These are phyloP conservation scores for Phrynosoma platyrhinos DNA, from an alignment of 2,113 vertebrate species.

Conservation along the genomic window DNA sequence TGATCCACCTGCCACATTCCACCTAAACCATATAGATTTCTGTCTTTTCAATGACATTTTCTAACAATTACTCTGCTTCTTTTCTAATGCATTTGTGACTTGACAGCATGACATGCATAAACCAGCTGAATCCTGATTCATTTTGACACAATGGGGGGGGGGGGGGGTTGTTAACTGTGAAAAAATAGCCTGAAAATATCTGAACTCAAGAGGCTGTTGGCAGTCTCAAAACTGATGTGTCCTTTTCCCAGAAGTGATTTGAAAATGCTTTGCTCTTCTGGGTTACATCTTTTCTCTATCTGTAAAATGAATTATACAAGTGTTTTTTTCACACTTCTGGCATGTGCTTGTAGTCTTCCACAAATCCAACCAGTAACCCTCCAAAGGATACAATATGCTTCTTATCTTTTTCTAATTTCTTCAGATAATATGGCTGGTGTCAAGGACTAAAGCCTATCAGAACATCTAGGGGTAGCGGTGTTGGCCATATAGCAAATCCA, in stretches of 20 bases:
- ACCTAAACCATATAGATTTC: background rate
- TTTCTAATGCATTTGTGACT: slow-evolving; percentile 26
- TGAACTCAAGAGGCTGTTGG: slow-evolving; percentile 6
- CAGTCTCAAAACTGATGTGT: background rate
- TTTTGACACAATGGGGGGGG: slow-evolving; percentile 37
- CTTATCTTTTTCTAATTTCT: background rate
- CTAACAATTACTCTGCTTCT: background rate
- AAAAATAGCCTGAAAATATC: background rate
- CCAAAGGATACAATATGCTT: background rate
- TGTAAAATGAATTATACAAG: slow-evolving; percentile 16
- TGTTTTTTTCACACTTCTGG: slow-evolving; percentile 4
- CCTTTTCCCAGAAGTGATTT: slow-evolving; percentile 17
- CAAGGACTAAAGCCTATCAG: background rate
- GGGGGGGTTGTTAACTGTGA: background rate
- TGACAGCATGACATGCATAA: background rate
- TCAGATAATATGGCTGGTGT: background rate
- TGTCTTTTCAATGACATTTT: background rate
- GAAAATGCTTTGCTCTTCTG: slow-evolving; percentile 16
- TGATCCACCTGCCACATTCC: background rate
- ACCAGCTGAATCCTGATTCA: slow-evolving; percentile 29
- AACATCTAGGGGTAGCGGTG: too few species aligned
- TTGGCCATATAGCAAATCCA: too few species aligned
- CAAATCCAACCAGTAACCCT: background rate
- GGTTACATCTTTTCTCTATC: background rate
- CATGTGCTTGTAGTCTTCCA: background rate